These are phyloP conservation scores for Amphimallon solstitiale DNA, from an alignment of 2,888 invertebrate genomes.

Conservation along the genomic window DNA sequence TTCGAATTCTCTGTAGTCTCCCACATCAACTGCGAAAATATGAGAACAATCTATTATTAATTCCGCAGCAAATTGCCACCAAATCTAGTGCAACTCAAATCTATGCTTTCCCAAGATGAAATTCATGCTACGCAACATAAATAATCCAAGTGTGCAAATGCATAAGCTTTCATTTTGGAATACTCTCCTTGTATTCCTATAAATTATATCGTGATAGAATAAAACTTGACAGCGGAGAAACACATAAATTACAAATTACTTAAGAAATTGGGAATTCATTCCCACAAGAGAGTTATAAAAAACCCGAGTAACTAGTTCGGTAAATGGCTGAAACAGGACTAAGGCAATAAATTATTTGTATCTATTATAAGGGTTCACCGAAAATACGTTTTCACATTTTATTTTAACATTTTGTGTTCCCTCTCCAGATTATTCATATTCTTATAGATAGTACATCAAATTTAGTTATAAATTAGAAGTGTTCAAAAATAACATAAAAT, in stretches of 20 bases:
- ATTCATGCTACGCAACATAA: background rate
- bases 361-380: conserved; percentile 3
- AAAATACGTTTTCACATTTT: no score
- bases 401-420: no score
- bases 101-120: no score
- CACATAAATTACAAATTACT: conserved; percentile 27
- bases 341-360: conserved; percentile 17
- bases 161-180: background rate
- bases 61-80: no score
- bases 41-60: no score
- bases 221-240: conserved; percentile 13
- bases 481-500: no score
- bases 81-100: no score
- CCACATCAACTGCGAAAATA: no score
- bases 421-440: no score
- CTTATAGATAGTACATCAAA: no score
- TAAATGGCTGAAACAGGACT: conserved; percentile 11
- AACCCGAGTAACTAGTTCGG: conserved; percentile 17
- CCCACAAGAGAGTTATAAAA: conserved; percentile 28
- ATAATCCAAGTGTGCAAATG: conserved; percentile 5
- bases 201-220: conserved; percentile 14
- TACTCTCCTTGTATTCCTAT: conserved; percentile 7
- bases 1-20: no score
- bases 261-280: conserved; percentile 25
- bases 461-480: no score